A percentile compares a stretch with the other conserved stretches of the same genome.
Conservation (phyloP, 2,797 vertebrate species). For the Myoxocephalus aenaeus region DNA sequence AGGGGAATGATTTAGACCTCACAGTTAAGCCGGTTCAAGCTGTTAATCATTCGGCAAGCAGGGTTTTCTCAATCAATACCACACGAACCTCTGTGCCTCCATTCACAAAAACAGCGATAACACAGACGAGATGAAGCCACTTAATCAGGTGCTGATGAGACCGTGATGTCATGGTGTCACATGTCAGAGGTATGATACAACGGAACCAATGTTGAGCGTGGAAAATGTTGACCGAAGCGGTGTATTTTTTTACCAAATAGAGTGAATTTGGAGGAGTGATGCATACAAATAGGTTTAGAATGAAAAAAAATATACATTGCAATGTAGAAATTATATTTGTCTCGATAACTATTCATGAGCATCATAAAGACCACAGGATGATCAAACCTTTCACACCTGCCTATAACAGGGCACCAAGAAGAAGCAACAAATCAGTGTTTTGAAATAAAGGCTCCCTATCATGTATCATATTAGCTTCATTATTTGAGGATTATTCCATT, state of each 20-base stretch:
- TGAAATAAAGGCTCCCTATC: constrained; percentile 29
- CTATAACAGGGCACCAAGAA: background rate
- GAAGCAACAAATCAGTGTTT: constrained; percentile 17
- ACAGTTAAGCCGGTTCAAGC: constrained; percentile 39
- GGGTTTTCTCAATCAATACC: constrained; percentile 69
- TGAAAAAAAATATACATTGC: background rate
- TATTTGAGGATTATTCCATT: constrained; percentile 22
- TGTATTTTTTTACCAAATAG: background rate
- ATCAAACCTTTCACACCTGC: background rate
- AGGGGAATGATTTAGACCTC: constrained; percentile 64
- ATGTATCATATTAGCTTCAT: constrained; percentile 45
- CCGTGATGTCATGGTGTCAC: constrained; percentile 1
- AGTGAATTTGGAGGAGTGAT: background rate
- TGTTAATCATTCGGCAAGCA: constrained; percentile 71
- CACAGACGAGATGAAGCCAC: constrained; percentile 17
- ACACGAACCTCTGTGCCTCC: constrained; percentile 4
- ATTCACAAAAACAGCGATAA: constrained; percentile 29
- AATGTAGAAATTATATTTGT: background rate
- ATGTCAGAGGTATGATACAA: constrained; percentile 4
- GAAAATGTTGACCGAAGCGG: background rate
- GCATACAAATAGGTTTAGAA: background rate
- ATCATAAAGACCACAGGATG: background rate
- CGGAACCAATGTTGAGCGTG: background rate
- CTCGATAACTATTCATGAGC: background rate
- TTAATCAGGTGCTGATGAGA: constrained; percentile 52